These are phyloP conservation scores for Noctua comes DNA, from an alignment of 2,888 invertebrate species.

Conservation along the genomic window DNA sequence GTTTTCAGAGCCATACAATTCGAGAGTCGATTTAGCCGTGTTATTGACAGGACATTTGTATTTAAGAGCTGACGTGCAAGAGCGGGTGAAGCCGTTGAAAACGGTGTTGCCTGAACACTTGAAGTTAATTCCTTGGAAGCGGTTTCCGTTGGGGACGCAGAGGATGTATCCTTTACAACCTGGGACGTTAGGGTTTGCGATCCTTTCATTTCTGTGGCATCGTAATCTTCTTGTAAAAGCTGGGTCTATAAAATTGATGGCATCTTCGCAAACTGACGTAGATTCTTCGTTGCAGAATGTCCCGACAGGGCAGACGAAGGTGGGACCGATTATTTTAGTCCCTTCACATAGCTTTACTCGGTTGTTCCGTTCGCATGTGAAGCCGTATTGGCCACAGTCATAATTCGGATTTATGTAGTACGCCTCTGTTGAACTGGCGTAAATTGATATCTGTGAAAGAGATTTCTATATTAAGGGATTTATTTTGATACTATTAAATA, in stretches of 20 bases:
- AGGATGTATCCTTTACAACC: constrained; percentile 87
- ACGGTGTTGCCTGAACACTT: constrained; percentile 85
- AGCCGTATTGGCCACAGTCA: constrained; percentile 85
- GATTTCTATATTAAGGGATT: neutral
- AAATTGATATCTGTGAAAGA: constrained; percentile 65
- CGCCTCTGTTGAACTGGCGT: constrained; percentile 56
- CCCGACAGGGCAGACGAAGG: constrained; percentile 83
- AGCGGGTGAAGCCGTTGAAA: constrained; percentile 83
- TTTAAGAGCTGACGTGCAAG: constrained; percentile 83
- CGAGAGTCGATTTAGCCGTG: constrained; percentile 69
- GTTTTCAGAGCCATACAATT: constrained; percentile 72
- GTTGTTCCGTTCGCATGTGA: constrained; percentile 80
- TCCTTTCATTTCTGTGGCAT: constrained; percentile 83
- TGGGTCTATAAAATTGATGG: constrained; percentile 82
- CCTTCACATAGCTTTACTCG: constrained; percentile 83
- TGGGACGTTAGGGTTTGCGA: constrained; percentile 84
- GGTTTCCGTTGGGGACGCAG: constrained; percentile 84
- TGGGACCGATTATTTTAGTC: constrained; percentile 78
- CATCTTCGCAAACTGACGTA: constrained; percentile 83
- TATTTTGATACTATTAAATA: neutral
- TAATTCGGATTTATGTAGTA: constrained; percentile 70
- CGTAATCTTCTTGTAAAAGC: constrained; percentile 76
- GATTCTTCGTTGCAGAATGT: constrained; percentile 87
- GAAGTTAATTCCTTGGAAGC: constrained; percentile 87
- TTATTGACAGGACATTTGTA: constrained; percentile 82